Evolutionary conservation across 2,888 invertebrate genomes (phyloP).

Genomic region (Sarcophaga subvicina): DNA sequence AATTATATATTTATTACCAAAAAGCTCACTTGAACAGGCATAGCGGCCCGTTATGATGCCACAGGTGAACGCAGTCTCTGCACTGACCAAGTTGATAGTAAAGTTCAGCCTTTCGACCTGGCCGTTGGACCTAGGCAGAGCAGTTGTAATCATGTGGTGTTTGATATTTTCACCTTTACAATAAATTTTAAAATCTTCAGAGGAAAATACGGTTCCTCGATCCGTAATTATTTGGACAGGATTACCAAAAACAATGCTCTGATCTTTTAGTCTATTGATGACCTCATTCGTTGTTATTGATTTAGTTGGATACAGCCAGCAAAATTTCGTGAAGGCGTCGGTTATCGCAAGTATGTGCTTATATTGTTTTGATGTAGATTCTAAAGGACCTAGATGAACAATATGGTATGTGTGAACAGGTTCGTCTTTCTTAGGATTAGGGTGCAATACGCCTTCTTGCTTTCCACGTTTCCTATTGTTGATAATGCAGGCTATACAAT

Average conservation of each 20-base stretch:
- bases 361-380: slow-evolving; percentile 69
- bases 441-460: slow-evolving; percentile 75
- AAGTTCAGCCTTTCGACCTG: slow-evolving; percentile 61
- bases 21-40: no score
- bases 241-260: slow-evolving; percentile 77
- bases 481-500: slow-evolving; percentile 66
- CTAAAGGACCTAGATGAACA: slow-evolving; percentile 58
- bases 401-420: slow-evolving; percentile 76
- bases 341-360: slow-evolving; percentile 58
- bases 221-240: slow-evolving; percentile 77
- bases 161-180: slow-evolving; percentile 73
- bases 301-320: slow-evolving; percentile 1
- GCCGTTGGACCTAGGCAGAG: slow-evolving; percentile 58
- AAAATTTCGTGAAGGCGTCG: slow-evolving; percentile 61
- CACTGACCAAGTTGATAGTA: slow-evolving; percentile 32
- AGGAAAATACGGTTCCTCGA: slow-evolving; percentile 74
- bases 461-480: slow-evolving; percentile 72
- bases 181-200: slow-evolving; percentile 74
- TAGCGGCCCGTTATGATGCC: no score
- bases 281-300: slow-evolving; percentile 19
- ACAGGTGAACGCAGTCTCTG: no score
- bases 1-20: no score
- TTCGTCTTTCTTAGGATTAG: slow-evolving; percentile 73
- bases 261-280: slow-evolving; percentile 9
- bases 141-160: slow-evolving; percentile 57